A percentile compares a stretch with the other conserved stretches of the same genome.
phyloP scores from a whole-genome alignment of 1,140 invertebrate species.

The Pseudomyrmex cubaensis region DNA sequence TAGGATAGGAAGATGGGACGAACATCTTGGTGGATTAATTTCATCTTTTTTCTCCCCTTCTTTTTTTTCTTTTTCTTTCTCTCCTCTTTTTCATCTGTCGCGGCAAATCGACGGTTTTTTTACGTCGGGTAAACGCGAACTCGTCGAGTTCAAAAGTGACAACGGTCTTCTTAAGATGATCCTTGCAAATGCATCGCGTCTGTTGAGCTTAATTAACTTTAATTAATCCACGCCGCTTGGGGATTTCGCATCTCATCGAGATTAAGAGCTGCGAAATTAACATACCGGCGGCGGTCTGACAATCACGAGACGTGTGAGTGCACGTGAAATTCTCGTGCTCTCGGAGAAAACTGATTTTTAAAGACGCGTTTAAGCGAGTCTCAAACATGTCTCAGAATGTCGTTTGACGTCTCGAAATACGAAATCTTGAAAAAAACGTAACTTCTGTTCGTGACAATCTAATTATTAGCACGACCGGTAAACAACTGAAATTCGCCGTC shows the following conservation, averaged over 20 bases:
- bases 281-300: conserved; percentile 12
- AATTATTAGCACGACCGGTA: conserved; percentile 6
- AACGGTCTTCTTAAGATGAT: conserved; percentile 1
- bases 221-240: conserved; percentile 63
- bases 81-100: neutral
- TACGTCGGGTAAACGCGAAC: conserved; percentile 15
- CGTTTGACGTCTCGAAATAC: neutral
- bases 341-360: neutral
- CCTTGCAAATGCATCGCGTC: conserved; percentile 27
- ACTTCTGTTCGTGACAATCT: neutral
- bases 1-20: neutral
- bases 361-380: neutral
- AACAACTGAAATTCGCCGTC: neutral
- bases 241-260: conserved; percentile 54
- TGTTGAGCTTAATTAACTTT: conserved; percentile 64
- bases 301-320: conserved; percentile 8
- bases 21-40: conserved; percentile 24
- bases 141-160: conserved; percentile 45
- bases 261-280: conserved; percentile 70
- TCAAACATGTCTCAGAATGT: neutral
- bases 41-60: neutral
- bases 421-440: neutral
- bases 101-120: conserved; percentile 40
- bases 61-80: no score
- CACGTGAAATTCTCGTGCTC: neutral